A percentile compares a stretch with the other conserved stretches of the same genome.
Conservation (phyloP, 2,113 vertebrate species). For the Zingel zingel region DNA sequence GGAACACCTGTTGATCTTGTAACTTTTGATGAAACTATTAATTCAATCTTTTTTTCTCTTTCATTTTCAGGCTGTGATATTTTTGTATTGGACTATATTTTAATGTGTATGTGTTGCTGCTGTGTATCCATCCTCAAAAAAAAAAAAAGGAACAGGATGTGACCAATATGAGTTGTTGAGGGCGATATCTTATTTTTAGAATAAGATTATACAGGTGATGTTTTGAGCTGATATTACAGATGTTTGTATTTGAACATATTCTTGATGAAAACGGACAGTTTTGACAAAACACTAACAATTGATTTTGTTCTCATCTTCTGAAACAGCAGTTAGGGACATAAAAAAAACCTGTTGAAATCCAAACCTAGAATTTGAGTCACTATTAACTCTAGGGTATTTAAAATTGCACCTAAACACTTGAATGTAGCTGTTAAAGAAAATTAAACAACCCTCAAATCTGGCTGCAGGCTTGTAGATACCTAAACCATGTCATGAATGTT, state of each 20-base stretch:
- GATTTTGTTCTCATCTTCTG: neutral
- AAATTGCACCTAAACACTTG: too few relatives aligned
- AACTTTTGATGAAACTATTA: too few relatives aligned
- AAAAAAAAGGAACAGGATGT: neutral
- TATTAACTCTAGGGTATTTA: neutral
- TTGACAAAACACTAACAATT: too few relatives aligned
- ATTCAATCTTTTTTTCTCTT: neutral
- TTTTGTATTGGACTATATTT: neutral
- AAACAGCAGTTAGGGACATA: neutral
- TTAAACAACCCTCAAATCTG: neutral
- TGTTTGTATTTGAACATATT: neutral
- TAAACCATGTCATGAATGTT: neutral
- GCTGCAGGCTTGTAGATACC: neutral
- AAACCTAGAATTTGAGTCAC: neutral
- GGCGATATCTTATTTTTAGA: neutral
- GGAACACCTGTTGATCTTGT: constrained; percentile 30
- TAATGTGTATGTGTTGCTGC: neutral
- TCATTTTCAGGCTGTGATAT: neutral
- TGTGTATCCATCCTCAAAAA: neutral
- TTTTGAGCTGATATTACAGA: neutral
- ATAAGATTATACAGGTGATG: neutral
- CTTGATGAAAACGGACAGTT: too few relatives aligned
- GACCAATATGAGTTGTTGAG: neutral
- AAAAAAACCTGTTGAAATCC: neutral
- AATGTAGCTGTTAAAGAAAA: neutral